Percentiles rank a stretch among this genome's conserved stretches.
phyloP scores from a whole-genome alignment of 1,140 invertebrate species.

The Halictus rubicundus region DNA sequence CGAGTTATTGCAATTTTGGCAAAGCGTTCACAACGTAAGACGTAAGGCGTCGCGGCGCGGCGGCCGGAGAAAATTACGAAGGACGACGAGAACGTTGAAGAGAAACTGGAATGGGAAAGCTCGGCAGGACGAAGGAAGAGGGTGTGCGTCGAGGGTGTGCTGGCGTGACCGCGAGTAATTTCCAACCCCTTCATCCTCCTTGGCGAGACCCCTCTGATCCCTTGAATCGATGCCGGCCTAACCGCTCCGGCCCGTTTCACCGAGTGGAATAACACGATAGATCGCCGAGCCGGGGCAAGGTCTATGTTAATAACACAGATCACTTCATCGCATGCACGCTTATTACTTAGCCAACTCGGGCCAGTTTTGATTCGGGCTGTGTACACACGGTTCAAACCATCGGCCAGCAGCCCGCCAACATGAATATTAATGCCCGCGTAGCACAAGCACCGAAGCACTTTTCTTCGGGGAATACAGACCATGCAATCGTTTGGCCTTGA shows the following conservation, averaged over 20 bases:
- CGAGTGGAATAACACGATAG: slow-evolving; percentile 51
- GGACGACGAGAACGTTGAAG: not conserved
- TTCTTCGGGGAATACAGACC: slow-evolving; percentile 65
- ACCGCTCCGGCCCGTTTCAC: slow-evolving; percentile 37
- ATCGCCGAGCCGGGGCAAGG: slow-evolving; percentile 69
- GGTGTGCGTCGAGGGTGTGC: slow-evolving; percentile 21
- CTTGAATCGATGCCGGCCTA: slow-evolving; percentile 49
- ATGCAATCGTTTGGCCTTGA: slow-evolving; percentile 47
- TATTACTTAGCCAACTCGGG: slow-evolving; percentile 67
- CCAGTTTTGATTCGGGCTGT: slow-evolving; percentile 67
- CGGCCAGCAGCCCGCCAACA: slow-evolving; percentile 27
- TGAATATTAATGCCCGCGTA: slow-evolving; percentile 71
- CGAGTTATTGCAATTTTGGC: slow-evolving; percentile 34
- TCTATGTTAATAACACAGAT: slow-evolving; percentile 79
- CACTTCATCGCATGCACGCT: slow-evolving; percentile 76
- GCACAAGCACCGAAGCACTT: slow-evolving; percentile 59
- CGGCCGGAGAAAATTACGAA: not conserved
- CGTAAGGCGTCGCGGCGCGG: not conserved
- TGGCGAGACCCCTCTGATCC: slow-evolving; percentile 45
- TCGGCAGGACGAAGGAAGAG: not conserved
- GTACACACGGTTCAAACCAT: slow-evolving; percentile 25
- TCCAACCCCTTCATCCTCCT: slow-evolving; percentile 63
- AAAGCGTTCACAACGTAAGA: not conserved
- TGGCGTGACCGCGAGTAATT: slow-evolving; percentile 75
- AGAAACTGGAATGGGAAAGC: not conserved